phyloP scores from a whole-genome alignment of 2,888 invertebrate species.

The Chelonus formosanus region DNA sequence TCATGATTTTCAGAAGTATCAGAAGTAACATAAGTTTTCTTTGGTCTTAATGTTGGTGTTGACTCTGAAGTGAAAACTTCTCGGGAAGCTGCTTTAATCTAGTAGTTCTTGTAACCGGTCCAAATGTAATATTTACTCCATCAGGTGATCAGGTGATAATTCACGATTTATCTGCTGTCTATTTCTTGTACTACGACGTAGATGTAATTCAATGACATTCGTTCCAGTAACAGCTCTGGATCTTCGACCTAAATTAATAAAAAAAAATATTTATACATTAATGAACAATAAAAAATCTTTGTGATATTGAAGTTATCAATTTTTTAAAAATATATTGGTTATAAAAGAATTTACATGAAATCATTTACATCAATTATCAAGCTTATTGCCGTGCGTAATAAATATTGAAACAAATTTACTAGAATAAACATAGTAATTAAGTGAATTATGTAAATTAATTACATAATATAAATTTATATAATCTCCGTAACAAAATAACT shows the following conservation, averaged over 20 bases:
- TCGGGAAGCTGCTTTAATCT: too few species aligned
- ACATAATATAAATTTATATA: too few species aligned
- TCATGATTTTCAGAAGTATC: conserved; percentile 43
- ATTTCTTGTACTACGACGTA: conserved; percentile 50
- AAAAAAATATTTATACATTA: background rate
- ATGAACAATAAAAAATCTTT: too few species aligned
- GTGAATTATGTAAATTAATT: too few species aligned
- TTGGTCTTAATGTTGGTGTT: conserved; percentile 37
- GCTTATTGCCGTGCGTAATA: too few species aligned
- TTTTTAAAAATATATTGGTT: too few species aligned
- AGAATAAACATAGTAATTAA: too few species aligned
- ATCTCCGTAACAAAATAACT: too few species aligned
- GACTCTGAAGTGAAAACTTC: background rate
- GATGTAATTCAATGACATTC: conserved; percentile 44
- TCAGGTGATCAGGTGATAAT: conserved; percentile 37
- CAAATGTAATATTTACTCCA: conserved; percentile 36
- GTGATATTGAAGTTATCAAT: too few species aligned
- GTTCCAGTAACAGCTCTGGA: conserved; percentile 34
- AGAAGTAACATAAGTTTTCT: conserved; percentile 44
- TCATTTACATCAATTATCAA: too few species aligned
- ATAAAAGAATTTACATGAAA: too few species aligned
- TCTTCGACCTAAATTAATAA: conserved; percentile 39
- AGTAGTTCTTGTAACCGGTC: conserved; percentile 18
- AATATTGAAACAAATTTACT: too few species aligned
- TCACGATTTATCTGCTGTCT: conserved; percentile 38